Evolutionary conservation across 2,113 vertebrate species (phyloP).

Genomic region (Callopanchax toddi): DNA sequence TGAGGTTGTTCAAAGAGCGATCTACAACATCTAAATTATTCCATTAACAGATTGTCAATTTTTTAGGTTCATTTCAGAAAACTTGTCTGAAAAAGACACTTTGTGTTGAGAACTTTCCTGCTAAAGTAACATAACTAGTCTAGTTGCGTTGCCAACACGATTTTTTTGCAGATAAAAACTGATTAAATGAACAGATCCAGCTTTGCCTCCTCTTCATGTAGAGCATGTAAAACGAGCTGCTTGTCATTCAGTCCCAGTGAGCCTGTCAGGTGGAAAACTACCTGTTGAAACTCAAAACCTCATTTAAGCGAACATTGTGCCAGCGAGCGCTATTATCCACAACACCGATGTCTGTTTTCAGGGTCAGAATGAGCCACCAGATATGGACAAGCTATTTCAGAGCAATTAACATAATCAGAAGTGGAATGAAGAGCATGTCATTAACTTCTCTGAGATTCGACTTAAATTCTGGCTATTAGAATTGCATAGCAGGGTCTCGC

Average conservation of each 20-base stretch:
- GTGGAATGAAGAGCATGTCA: slow-evolving; percentile 6
- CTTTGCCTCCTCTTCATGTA: background rate
- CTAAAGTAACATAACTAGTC: too few relatives aligned
- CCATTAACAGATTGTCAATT: too few relatives aligned
- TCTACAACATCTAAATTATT: too few relatives aligned
- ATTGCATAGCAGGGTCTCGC: background rate
- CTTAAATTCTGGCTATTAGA: slow-evolving; percentile 9
- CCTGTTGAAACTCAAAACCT: slow-evolving; percentile 33
- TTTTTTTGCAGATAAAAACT: too few relatives aligned
- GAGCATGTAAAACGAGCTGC: background rate
- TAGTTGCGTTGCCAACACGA: too few relatives aligned
- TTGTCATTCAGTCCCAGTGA: slow-evolving; percentile 18
- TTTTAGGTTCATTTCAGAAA: background rate
- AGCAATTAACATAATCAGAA: slow-evolving; percentile 19
- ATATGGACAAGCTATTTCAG: slow-evolving; percentile 19
- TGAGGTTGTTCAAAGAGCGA: too few relatives aligned
- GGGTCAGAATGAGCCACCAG: slow-evolving; percentile 13
- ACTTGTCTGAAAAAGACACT: slow-evolving; percentile 11
- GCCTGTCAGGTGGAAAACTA: slow-evolving; percentile 25
- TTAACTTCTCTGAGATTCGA: slow-evolving; percentile 1
- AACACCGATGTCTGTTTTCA: slow-evolving; percentile 32
- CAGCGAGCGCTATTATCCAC: slow-evolving; percentile 56
- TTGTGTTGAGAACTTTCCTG: too few relatives aligned
- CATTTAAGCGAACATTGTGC: slow-evolving; percentile 33
- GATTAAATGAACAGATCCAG: too few relatives aligned